phyloP scores from a whole-genome alignment of 2,113 vertebrate species.

The Xenus cinereus region DNA sequence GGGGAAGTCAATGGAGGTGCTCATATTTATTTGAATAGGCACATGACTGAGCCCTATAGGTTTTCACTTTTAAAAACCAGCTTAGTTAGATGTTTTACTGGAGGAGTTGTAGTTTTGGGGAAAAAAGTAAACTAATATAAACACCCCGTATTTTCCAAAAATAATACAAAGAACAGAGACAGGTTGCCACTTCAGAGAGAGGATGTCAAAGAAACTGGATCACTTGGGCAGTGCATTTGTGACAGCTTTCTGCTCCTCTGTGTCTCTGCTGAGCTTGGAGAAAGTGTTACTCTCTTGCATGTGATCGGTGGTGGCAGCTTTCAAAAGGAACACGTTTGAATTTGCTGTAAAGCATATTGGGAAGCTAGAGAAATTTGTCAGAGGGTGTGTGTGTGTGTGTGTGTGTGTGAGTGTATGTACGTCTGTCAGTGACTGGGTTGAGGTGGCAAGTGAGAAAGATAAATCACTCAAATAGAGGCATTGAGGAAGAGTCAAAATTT shows the following conservation, averaged over 20 bases:
- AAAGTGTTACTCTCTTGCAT: background rate
- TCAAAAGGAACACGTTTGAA: background rate
- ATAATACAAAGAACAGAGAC: background rate
- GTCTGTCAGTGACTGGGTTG: background rate
- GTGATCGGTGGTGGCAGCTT: background rate
- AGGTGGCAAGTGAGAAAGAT: background rate
- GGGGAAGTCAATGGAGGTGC: background rate
- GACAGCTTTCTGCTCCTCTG: background rate
- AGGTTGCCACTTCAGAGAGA: background rate
- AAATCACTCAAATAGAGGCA: background rate
- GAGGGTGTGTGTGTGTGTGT: no score
- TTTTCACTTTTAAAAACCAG: background rate
- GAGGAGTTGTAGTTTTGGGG: background rate
- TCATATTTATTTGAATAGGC: background rate
- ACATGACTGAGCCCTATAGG: rapidly evolving
- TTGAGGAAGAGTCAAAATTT: background rate
- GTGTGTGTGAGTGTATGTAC: rapidly evolving
- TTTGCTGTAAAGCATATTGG: background rate
- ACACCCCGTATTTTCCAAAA: background rate
- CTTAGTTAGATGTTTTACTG: background rate
- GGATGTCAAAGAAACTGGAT: background rate
- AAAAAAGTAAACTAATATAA: background rate
- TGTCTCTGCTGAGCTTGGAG: background rate
- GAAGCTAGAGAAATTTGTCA: background rate
- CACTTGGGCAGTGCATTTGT: background rate